phyloP scores from a whole-genome alignment of 2,888 invertebrate genomes.

The Agrotis ipsilon region DNA sequence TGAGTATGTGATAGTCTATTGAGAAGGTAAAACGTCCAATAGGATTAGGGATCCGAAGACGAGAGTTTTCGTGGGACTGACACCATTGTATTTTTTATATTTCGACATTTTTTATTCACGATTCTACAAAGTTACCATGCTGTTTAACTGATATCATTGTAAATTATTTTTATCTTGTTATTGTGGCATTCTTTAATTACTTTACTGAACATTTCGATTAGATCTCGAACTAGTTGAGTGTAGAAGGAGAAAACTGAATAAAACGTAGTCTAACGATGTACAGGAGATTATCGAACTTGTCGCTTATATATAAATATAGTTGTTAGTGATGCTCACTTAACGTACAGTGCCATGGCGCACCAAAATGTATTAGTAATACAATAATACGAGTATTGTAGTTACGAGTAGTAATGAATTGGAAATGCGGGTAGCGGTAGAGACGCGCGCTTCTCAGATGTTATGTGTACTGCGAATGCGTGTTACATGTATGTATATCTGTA shows the following conservation, averaged over 20 bases:
- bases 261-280: constrained; percentile 54
- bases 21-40: constrained; percentile 73
- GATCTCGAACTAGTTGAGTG: constrained; percentile 56
- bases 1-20: constrained; percentile 74
- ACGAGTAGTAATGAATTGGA: constrained; percentile 65
- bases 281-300: constrained; percentile 59
- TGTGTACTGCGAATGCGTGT: constrained; percentile 47
- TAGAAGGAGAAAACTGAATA: constrained; percentile 41
- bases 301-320: constrained; percentile 67
- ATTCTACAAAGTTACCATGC: constrained; percentile 73
- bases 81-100: constrained; percentile 63
- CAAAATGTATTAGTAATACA: constrained; percentile 77
- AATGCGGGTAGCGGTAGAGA: constrained; percentile 66
- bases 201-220: constrained; percentile 54
- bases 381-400: constrained; percentile 68
- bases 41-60: constrained; percentile 58
- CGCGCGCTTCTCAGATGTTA: constrained; percentile 58
- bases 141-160: constrained; percentile 65
- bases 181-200: constrained; percentile 53
- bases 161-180: constrained; percentile 61
- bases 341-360: constrained; percentile 81
- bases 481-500: constrained; percentile 65
- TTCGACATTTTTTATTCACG: constrained; percentile 63
- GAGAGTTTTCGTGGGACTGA: constrained; percentile 55
- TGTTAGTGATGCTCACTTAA: constrained; percentile 73